phyloP scores from a whole-genome alignment of 2,888 invertebrate genomes.

The Ecdyonurus torrentis region DNA sequence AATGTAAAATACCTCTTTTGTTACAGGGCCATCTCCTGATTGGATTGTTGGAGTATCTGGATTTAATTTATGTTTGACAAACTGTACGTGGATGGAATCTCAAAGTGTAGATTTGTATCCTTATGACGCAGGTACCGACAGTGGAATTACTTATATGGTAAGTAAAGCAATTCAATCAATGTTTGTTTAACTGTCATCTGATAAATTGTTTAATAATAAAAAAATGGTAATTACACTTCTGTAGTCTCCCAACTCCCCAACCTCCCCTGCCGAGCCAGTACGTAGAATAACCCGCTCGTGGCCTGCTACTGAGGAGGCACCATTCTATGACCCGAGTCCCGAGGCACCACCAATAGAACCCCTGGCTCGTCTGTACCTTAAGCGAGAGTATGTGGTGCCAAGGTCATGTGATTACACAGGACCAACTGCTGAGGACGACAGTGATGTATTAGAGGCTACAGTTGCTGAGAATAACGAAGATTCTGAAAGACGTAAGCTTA shows the following conservation, averaged over 20 bases:
- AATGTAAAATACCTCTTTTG: conserved; percentile 3
- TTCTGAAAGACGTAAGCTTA: conserved; percentile 43
- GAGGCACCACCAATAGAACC: conserved; percentile 50
- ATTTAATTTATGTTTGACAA: conserved; percentile 68
- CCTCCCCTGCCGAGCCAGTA: conserved; percentile 66
- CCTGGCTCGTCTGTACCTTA: conserved; percentile 65
- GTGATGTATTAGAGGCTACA: conserved; percentile 14
- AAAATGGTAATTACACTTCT: neutral
- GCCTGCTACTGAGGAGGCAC: conserved; percentile 80
- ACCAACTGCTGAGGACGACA: conserved; percentile 4
- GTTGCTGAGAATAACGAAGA: conserved; percentile 49
- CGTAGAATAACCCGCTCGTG: conserved; percentile 75
- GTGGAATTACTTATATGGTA: conserved; percentile 81
- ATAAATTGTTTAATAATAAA: too few species aligned
- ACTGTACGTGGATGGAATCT: conserved; percentile 84
- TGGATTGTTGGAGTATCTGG: conserved; percentile 92
- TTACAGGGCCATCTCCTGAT: conserved; percentile 82
- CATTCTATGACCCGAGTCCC: conserved; percentile 66
- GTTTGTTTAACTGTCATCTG: neutral
- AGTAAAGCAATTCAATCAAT: conserved; percentile 15
- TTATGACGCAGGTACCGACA: conserved; percentile 92
- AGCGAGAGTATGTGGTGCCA: conserved; percentile 45
- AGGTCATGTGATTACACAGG: conserved; percentile 49
- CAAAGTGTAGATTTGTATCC: conserved; percentile 74
- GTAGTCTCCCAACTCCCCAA: conserved; percentile 63